Conservation (phyloP, 2,797 vertebrate genomes). For the Mus caroli region DNA sequence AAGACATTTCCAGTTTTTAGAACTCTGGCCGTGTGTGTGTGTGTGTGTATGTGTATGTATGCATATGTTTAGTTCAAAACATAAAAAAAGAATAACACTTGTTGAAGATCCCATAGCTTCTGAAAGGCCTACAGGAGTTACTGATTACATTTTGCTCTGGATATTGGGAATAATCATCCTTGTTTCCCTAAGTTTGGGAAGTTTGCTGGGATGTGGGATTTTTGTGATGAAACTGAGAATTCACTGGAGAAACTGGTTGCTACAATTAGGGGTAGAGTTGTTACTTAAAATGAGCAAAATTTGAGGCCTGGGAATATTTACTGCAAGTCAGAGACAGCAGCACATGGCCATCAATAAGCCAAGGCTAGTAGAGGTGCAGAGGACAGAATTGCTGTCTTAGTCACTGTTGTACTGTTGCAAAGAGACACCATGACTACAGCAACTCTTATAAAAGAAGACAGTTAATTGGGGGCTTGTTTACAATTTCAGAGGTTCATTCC, state of each 20-base stretch:
- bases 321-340: neutral
- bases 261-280: neutral
- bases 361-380: neutral
- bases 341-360: neutral
- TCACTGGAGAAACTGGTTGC: neutral
- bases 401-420: neutral
- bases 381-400: neutral
- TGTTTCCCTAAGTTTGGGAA: neutral
- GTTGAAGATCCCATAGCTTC: neutral
- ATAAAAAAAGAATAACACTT: conserved; percentile 25
- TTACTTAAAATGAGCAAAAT: neutral
- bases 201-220: neutral
- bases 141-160: neutral
- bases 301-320: neutral
- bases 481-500: neutral
- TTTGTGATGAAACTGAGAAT: neutral
- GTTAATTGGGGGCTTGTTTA: neutral
- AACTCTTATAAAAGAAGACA: neutral
- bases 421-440: neutral
- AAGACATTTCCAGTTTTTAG: conserved; percentile 15
- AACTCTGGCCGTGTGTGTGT: neutral
- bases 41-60: neutral
- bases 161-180: neutral
- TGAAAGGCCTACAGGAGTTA: neutral
- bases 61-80: neutral